phyloP scores from a whole-genome alignment of 64 coral and sea anemone species.

The Stylophora pistillata region DNA sequence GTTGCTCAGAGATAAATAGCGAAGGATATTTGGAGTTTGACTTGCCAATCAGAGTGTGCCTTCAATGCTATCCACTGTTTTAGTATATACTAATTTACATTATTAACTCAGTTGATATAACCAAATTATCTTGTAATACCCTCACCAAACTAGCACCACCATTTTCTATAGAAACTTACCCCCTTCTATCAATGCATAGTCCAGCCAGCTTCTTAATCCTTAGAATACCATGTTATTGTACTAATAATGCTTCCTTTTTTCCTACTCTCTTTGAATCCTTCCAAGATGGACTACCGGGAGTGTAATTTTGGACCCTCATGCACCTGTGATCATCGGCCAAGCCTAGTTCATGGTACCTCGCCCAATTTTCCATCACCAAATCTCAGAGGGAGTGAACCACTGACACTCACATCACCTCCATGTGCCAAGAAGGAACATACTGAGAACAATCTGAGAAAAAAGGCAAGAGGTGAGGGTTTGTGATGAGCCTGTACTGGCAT shows the following conservation, averaged over 20 bases:
- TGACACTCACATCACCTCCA: neutral
- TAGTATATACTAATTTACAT: too few species aligned
- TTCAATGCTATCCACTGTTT: too few species aligned
- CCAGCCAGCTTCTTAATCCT: too few species aligned
- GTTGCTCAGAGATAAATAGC: too few species aligned
- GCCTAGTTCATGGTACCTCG: neutral
- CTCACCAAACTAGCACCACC: too few species aligned
- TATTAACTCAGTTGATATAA: too few species aligned
- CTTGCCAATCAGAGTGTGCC: too few species aligned
- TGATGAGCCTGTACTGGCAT: neutral
- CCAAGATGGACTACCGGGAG: constrained; percentile 25
- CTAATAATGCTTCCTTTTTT: neutral
- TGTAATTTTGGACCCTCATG: constrained; percentile 33
- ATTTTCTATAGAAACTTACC: too few species aligned
- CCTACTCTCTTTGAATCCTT: neutral
- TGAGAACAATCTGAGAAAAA: neutral
- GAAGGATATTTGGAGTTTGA: too few species aligned
- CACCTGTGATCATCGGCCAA: constrained; percentile 25
- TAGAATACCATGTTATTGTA: too few species aligned
- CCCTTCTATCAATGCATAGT: too few species aligned
- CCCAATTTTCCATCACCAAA: neutral
- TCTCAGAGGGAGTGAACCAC: neutral
- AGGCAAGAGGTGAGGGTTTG: constrained; percentile 13
- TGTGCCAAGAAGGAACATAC: constrained; percentile 16
- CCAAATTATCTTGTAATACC: too few species aligned